Percentiles rank a stretch among this genome's conserved stretches.
phyloP scores from a whole-genome alignment of 2,888 invertebrate genomes.

The Anoplius nigerrimus region DNA sequence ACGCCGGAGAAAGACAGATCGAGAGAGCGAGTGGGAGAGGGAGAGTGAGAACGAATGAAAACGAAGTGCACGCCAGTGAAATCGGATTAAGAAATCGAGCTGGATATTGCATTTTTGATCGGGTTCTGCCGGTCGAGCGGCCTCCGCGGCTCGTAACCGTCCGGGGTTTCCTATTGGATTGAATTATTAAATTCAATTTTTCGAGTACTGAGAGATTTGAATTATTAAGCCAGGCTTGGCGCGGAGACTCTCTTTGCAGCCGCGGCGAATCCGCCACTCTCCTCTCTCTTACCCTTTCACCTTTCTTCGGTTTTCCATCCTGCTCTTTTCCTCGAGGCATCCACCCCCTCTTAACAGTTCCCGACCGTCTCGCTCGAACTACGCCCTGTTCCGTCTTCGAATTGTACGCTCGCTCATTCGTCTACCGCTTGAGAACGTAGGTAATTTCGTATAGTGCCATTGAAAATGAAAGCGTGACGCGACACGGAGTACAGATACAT shows the following conservation, averaged over 20 bases:
- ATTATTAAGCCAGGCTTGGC: slow-evolving; percentile 69
- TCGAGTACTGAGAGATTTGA: slow-evolving; percentile 74
- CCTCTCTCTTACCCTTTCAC: slow-evolving; percentile 7
- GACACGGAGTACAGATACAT: background rate
- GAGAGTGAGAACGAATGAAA: slow-evolving; percentile 37
- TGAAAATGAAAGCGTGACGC: slow-evolving; percentile 27
- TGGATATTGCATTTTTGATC: slow-evolving; percentile 74
- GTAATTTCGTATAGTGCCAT: slow-evolving; percentile 37
- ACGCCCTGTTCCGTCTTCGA: too few relatives aligned
- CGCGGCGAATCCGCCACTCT: slow-evolving; percentile 32
- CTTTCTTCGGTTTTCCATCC: background rate
- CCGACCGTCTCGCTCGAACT: slow-evolving; percentile 9
- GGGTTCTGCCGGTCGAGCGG: slow-evolving; percentile 56
- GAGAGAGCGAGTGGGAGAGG: slow-evolving; percentile 4
- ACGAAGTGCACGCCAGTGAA: slow-evolving; percentile 54
- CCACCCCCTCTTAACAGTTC: background rate
- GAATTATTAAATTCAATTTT: slow-evolving; percentile 76
- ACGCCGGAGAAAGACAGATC: background rate
- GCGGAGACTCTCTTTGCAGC: slow-evolving; percentile 60
- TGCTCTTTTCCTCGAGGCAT: background rate
- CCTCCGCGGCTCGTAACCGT: slow-evolving; percentile 59
- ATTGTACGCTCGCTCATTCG: too few relatives aligned
- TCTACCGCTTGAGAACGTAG: slow-evolving; percentile 14
- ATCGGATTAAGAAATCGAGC: slow-evolving; percentile 73
- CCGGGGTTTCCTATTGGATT: slow-evolving; percentile 70